Conservation (phyloP, 2,113 vertebrate genomes). For the Microtus montanus region DNA sequence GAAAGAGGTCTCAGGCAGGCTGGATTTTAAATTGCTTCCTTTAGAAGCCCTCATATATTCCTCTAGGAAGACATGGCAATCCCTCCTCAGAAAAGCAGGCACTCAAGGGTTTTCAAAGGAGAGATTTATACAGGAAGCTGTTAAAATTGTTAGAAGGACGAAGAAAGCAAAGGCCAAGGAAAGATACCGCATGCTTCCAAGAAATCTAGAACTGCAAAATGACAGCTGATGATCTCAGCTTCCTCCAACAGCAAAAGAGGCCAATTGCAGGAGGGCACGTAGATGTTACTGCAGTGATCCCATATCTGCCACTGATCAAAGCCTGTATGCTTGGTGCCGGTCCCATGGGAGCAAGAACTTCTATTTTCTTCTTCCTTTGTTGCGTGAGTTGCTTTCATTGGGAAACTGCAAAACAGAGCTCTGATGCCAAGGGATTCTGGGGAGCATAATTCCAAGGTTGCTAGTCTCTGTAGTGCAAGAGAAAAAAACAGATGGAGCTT, state of each 20-base stretch:
- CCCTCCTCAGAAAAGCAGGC: not conserved
- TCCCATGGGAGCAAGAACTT: not conserved
- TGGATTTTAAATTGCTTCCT: not conserved
- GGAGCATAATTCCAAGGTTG: not conserved
- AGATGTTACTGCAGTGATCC: not conserved
- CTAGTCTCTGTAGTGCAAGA: not conserved
- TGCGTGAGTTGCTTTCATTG: not conserved
- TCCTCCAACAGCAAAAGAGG: not conserved
- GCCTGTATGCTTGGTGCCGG: not conserved
- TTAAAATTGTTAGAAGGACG: not conserved
- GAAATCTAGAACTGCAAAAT: slow-evolving; percentile 16
- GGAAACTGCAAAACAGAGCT: not conserved
- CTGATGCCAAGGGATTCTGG: not conserved
- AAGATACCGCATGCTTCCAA: not conserved
- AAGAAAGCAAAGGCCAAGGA: not conserved
- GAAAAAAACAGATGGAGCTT: not conserved
- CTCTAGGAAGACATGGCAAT: not conserved
- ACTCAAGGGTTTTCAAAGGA: slow-evolving; percentile 2
- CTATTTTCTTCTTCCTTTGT: not conserved
- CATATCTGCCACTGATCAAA: not conserved
- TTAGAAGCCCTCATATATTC: not conserved
- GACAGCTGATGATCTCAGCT: not conserved
- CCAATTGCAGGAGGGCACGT: not conserved
- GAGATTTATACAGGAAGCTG: not conserved
- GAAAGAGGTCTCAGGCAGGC: not conserved